These are phyloP conservation scores for Nothobranchius kuhntae DNA, from an alignment of 2,113 vertebrate species.

Conservation along the genomic window DNA sequence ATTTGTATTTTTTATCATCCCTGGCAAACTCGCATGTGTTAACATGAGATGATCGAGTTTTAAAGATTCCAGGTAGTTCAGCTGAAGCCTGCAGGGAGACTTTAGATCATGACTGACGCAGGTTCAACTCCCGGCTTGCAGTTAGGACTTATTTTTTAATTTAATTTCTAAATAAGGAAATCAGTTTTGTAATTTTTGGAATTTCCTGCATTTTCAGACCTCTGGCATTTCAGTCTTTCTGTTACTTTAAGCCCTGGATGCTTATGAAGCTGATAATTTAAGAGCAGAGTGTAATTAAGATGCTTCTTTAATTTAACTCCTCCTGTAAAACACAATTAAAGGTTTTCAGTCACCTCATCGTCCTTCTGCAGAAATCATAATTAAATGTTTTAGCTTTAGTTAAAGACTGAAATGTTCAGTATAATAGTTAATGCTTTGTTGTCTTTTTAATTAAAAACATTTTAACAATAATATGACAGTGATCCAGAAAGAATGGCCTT, in stretches of 20 bases:
- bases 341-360: constrained; percentile 5
- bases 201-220: background rate
- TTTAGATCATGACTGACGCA: background rate
- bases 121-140: background rate
- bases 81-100: background rate
- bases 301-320: background rate
- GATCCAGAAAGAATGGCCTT: too few species aligned
- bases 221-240: too few species aligned
- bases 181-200: background rate
- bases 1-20: too few species aligned
- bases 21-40: background rate
- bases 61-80: background rate
- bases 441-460: too few species aligned
- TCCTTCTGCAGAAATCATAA: too few species aligned
- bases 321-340: constrained; percentile 34
- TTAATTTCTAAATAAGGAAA: background rate
- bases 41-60: background rate
- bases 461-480: too few species aligned
- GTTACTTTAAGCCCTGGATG: too few species aligned
- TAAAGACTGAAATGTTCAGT: too few species aligned
- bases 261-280: constrained; percentile 12
- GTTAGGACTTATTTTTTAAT: too few species aligned
- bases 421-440: too few species aligned
- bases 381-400: too few species aligned
- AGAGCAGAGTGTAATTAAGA: constrained; percentile 9